Evolutionary conservation across 64 coral and sea anemone genomes (phyloP), one percentile per base, ranked within the genome.

Genomic region (Montipora foliosa): DNA sequence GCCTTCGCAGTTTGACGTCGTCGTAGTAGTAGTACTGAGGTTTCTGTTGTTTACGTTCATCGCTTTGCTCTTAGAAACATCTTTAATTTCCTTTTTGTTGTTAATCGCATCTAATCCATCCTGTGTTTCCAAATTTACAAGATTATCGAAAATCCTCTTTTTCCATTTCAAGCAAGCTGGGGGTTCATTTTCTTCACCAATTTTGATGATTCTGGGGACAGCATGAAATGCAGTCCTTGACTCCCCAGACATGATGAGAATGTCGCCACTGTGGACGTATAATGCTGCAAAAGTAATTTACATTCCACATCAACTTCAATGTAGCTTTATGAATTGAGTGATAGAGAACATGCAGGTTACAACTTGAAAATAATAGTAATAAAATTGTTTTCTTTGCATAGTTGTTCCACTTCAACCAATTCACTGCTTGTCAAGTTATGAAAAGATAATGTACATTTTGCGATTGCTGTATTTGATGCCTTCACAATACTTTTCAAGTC

Each of bases 151-250:
- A 17, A 86, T 50, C 11, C 72, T 75, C 21, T 86, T 57, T 49
- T 79, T 45, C 97, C 97, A 98, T 52, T 84, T 87, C 5, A 98
- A 88, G 81, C 91, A 95, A 12, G 82, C 15, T 45, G 97, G 97
- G 5, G 91, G 82, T 73, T 92, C 91, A 76, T 98, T 88, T 55
- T 91, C 83, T 48, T 87, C 37, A 21, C 59, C 91, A 17, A 93
- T 87, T 89, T 96, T 96, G 37, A 99, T 78, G 44, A 99, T 99
- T 76, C 98, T 91, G 4, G 98, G 98, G 13, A 99, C 92, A 49
- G 98, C 98, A 79, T 99, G 98, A 69, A 96, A 99, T 14, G 98
- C 98, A 53, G 88, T 87, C 53, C 98, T 96, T 52, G 98, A 89
- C 75, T 99, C 85, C 8, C 92, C 89, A 44, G 98, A 96, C 98